Evolutionary conservation across 2,113 vertebrate species (phyloP).

Genomic region (Craseonycteris thonglongyai): DNA sequence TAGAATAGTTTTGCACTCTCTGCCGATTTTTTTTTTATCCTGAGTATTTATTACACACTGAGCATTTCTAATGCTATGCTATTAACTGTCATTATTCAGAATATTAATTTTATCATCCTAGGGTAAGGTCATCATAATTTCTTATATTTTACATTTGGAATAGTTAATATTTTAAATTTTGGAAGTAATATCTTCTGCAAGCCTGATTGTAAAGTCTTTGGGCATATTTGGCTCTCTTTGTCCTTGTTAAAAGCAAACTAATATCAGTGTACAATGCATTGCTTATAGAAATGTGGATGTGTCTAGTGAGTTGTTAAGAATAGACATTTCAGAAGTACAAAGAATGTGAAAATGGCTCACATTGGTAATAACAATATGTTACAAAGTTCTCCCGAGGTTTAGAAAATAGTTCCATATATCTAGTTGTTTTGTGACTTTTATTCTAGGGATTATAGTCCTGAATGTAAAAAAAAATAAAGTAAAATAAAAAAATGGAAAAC

Average conservation of each 20-base stretch:
- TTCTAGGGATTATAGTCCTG: not conserved
- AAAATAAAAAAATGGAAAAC: not conserved
- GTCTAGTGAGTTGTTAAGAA: not conserved
- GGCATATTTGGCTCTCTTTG: not conserved
- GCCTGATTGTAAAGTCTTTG: not conserved
- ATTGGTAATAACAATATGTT: not conserved
- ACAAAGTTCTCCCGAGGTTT: not conserved
- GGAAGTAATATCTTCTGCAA: not conserved
- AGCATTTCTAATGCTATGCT: not conserved
- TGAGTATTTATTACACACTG: not conserved
- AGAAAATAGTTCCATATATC: not conserved
- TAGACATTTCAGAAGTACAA: not conserved
- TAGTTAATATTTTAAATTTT: constrained; percentile 9
- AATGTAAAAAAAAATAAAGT: not conserved
- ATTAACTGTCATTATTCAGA: not conserved
- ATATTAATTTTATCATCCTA: not conserved
- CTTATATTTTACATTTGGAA: not conserved
- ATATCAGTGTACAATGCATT: not conserved
- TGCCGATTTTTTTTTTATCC: not conserved
- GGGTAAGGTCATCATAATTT: not conserved
- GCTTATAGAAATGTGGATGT: not conserved
- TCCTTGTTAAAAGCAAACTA: constrained; percentile 30
- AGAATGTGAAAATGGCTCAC: not conserved
- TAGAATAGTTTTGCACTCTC: not conserved
- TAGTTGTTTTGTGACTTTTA: not conserved